These are phyloP conservation scores for Tamandua tetradactyla DNA, from an alignment of 2,797 vertebrate species.

Conservation along the genomic window DNA sequence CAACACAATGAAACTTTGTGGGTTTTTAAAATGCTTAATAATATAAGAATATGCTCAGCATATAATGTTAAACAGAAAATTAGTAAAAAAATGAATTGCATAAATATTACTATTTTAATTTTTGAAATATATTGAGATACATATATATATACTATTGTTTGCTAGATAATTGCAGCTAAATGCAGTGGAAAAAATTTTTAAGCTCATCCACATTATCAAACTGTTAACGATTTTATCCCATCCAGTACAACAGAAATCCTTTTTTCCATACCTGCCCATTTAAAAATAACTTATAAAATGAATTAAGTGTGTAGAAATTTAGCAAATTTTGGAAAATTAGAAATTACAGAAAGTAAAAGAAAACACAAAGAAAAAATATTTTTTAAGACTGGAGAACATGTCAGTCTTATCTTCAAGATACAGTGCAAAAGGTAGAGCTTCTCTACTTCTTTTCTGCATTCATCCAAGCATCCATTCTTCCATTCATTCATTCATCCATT, in stretches of 20 bases:
- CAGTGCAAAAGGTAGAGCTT: rapidly evolving
- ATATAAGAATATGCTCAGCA: neutral
- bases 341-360: neutral
- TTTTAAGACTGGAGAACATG: neutral
- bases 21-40: neutral
- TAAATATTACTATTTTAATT: neutral
- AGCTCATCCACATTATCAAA: neutral
- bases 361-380: no score
- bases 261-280: neutral
- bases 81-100: neutral
- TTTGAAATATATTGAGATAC: neutral
- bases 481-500: no score
- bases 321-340: neutral
- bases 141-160: neutral
- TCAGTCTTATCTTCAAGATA: neutral
- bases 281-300: neutral
- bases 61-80: neutral
- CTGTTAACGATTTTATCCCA: neutral
- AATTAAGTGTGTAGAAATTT: neutral
- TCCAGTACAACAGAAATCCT: neutral
- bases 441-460: neutral
- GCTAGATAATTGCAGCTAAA: neutral
- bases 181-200: neutral
- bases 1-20: neutral
- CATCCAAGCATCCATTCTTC: no score